Percentiles rank a stretch among this genome's conserved stretches.
These are phyloP conservation scores for Telmatherina bonti DNA, from an alignment of 2,797 vertebrate species.

Conservation along the genomic window DNA sequence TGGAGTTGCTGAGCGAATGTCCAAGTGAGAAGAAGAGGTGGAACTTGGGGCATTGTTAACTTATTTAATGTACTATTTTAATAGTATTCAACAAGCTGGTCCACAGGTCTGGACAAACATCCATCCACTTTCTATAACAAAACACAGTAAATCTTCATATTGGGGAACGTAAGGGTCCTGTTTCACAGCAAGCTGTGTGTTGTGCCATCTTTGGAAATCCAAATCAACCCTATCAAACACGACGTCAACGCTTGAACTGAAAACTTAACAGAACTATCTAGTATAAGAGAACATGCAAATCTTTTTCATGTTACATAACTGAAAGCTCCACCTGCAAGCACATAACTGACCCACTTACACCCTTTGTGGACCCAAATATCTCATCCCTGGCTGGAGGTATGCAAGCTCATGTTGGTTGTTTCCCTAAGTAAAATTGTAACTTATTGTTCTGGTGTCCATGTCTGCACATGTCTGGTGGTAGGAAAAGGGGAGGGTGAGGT, in stretches of 20 bases:
- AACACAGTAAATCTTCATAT: no score
- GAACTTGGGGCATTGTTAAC: background rate
- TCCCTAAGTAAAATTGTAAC: background rate
- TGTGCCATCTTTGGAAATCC: no score
- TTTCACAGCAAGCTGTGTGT: no score
- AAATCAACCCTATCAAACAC: no score
- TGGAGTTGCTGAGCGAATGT: background rate
- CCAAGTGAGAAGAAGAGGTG: background rate
- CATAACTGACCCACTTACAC: background rate
- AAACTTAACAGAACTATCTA: background rate
- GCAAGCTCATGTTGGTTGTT: background rate
- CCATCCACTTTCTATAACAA: no score
- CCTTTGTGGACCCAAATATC: background rate
- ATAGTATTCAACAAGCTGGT: no score
- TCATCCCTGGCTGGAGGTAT: background rate
- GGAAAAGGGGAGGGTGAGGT: background rate
- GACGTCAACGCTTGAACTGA: no score
- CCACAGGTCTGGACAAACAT: background rate
- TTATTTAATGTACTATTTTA: background rate
- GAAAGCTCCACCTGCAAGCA: background rate
- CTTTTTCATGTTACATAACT: background rate
- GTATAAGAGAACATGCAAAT: background rate
- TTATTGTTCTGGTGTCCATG: background rate
- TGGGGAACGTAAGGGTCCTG: no score
- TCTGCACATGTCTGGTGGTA: background rate